Evolutionary conservation across 2,888 invertebrate species (phyloP), one percentile per base, ranked within the genome.

Genomic region (Macaria liturata): DNA sequence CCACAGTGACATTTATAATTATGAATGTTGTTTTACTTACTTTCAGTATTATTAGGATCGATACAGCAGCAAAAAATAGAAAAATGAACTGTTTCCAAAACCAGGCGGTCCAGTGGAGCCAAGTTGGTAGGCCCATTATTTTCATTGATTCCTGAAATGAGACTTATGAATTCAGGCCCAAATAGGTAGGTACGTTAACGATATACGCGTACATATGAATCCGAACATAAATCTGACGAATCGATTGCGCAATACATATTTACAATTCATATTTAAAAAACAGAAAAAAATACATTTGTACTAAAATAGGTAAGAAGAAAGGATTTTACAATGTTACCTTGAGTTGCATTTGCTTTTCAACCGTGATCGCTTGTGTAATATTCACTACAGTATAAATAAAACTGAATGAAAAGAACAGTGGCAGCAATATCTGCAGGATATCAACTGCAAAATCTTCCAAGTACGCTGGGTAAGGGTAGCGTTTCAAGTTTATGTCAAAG

Each of bases 31-130:
- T 20, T 1, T 20, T 20, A 20, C 37, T 69, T 64, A 94, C 93
- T 91, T 95, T 95, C 67, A 95, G 75, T 49, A 95, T 73, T 2
- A 94, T 65, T 1, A 93, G 87, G 32, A 95, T 93, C 0, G 94
- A 68, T 9, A 91, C 66, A 0, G 94, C 88, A 0, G 95, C 93
- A 42, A 96, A 76, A 0, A 94, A 68, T 54, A 96, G 89, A 74
- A 95, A 95, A 3, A 95, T 67, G 66, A 97, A 94, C 56, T 95
- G 95, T 76, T 97, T 96, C 46, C 95, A 88, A 81, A 97, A 97
- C 97, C 97, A 97, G 1, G 97, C 96, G 0, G 93, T 80, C 97
- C 98, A 98, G 73, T 97, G 95, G 65, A 97, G 86, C 95, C 96
- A 97, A 54, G 95, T 95, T 40, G 94, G 93, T 34, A 98, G 86